phyloP scores from a whole-genome alignment of 2,113 vertebrate genomes.

The Podiceps cristatus region DNA sequence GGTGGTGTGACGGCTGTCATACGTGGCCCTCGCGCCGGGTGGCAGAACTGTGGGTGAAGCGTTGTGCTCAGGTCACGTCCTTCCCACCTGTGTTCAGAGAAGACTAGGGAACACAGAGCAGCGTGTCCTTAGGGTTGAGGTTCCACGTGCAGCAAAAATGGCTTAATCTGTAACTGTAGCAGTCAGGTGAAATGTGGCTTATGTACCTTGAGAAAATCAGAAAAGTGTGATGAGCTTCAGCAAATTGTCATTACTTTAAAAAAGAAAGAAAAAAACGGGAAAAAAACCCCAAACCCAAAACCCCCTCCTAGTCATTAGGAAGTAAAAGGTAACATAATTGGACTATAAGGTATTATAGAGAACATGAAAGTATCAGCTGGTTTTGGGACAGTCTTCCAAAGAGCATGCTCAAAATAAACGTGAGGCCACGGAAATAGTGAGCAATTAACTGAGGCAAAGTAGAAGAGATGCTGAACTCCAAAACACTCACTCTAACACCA shows the following conservation, averaged over 20 bases:
- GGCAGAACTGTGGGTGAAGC: neutral
- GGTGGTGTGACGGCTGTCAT: neutral
- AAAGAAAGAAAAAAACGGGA: neutral
- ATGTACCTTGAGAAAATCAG: fast-evolving
- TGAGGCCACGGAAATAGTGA: fast-evolving
- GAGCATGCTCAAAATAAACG: neutral
- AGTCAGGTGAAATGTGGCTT: neutral
- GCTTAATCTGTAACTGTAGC: neutral
- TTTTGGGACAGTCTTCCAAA: neutral
- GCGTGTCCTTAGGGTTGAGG: fast-evolving
- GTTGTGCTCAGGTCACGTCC: neutral
- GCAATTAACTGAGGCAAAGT: neutral
- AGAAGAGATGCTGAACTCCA: neutral
- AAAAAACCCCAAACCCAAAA: neutral
- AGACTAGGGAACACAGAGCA: too few relatives aligned
- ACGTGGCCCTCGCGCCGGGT: fast-evolving
- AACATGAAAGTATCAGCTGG: fast-evolving
- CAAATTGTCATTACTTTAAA: neutral
- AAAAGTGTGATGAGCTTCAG: neutral
- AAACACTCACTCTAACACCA: neutral
- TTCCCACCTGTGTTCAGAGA: neutral
- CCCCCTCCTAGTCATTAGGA: neutral
- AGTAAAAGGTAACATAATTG: neutral
- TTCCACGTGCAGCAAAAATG: neutral
- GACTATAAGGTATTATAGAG: neutral